Percentiles rank a stretch among this genome's conserved stretches.
Evolutionary conservation across 2,888 invertebrate species (phyloP).

Genomic region (Carterocephalus palaemon): DNA sequence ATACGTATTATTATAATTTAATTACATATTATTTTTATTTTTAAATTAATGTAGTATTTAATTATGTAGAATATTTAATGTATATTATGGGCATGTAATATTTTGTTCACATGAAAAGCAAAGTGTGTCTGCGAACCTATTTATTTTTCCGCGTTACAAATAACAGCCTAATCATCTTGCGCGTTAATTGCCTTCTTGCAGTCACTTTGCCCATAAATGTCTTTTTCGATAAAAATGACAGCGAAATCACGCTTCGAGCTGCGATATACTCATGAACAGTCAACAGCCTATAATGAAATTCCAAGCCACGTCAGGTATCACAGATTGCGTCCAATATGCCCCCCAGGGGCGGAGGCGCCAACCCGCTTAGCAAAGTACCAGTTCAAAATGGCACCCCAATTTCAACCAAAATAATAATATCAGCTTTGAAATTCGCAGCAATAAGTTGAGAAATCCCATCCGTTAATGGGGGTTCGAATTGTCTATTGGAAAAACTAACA

Average conservation of each 20-base stretch:
- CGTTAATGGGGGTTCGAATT: too few relatives aligned
- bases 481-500: too few relatives aligned
- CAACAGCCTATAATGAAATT: conserved; percentile 71
- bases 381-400: conserved; percentile 37
- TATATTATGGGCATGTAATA: neutral
- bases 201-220: conserved; percentile 11
- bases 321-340: conserved; percentile 71
- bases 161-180: too few relatives aligned
- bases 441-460: too few relatives aligned
- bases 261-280: conserved; percentile 55
- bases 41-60: too few relatives aligned
- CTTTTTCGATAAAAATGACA: conserved; percentile 15
- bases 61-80: neutral
- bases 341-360: conserved; percentile 55
- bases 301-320: conserved; percentile 65
- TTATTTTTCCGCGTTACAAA: too few relatives aligned
- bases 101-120: conserved; percentile 4
- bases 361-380: conserved; percentile 48
- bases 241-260: conserved; percentile 28
- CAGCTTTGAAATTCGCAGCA: conserved; percentile 9
- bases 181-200: conserved; percentile 12
- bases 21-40: too few relatives aligned
- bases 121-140: too few relatives aligned
- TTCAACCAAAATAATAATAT: conserved; percentile 24
- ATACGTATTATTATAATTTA: too few relatives aligned